Percentiles rank a stretch among this genome's conserved stretches.
Evolutionary conservation across 2,888 invertebrate species (phyloP).

Genomic region (Noctua janthina): DNA sequence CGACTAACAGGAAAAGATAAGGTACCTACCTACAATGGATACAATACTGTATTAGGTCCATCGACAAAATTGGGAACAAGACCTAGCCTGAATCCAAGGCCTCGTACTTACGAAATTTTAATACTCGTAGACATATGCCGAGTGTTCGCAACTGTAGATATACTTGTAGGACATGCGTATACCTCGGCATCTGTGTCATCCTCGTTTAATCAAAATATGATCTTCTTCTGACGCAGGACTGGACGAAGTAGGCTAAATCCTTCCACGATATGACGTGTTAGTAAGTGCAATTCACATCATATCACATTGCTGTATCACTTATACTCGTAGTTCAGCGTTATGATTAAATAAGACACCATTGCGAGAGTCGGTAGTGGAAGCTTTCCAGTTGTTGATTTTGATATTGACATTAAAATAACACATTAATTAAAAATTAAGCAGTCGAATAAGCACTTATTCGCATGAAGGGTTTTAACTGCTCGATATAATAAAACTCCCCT

Average conservation of each 20-base stretch:
- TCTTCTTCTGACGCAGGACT: conserved; percentile 22
- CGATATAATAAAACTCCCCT: conserved; percentile 17
- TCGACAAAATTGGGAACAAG: conserved; percentile 16
- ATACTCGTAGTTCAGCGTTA: conserved; percentile 1
- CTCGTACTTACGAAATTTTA: neutral
- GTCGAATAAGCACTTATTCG: conserved; percentile 35
- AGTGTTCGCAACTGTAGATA: neutral
- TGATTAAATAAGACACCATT: conserved; percentile 29
- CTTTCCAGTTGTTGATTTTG: conserved; percentile 38
- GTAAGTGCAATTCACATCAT: conserved; percentile 14
- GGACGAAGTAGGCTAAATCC: conserved; percentile 23
- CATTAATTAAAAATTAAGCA: conserved; percentile 35
- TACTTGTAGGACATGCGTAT: neutral
- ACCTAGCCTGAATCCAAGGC: neutral
- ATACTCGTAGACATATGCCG: neutral
- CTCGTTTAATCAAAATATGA: conserved; percentile 6
- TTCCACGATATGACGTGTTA: conserved; percentile 17
- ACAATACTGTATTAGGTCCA: conserved; percentile 22
- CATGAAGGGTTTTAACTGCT: conserved; percentile 18
- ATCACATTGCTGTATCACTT: conserved; percentile 24
- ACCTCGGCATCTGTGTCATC: conserved; percentile 11
- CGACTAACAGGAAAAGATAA: conserved; percentile 60
- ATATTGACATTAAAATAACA: conserved; percentile 43
- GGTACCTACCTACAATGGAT: conserved; percentile 17
- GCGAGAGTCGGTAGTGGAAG: conserved; percentile 34